A percentile compares a stretch with the other conserved stretches of the same genome.
phyloP scores from a whole-genome alignment of 2,888 invertebrate species.

The Rhagium mordax region DNA sequence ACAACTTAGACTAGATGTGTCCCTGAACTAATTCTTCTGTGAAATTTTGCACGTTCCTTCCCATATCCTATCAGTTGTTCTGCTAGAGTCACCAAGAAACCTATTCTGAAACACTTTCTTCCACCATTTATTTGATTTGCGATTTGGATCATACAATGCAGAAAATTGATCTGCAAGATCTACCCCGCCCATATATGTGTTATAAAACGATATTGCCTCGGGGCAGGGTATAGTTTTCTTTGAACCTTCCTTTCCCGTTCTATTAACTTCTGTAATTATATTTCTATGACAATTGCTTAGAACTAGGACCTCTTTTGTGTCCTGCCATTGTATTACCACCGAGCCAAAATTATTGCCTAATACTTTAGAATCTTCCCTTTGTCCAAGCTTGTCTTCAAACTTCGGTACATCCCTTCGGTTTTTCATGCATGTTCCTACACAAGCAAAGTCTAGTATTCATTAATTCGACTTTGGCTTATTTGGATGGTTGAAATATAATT shows the following conservation, averaged over 20 bases:
- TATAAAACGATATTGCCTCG: background rate
- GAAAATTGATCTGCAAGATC: background rate
- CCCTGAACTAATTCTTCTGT: too few species aligned
- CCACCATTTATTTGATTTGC: background rate
- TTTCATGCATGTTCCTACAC: background rate
- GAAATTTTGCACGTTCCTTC: too few species aligned
- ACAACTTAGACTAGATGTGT: too few species aligned
- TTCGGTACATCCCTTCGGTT: background rate
- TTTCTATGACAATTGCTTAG: background rate
- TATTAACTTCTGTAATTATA: background rate
- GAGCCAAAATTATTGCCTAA: background rate
- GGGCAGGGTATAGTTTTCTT: background rate
- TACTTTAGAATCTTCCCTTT: background rate
- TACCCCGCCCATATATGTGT: background rate
- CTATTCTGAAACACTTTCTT: background rate
- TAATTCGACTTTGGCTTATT: background rate
- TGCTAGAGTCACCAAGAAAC: background rate
- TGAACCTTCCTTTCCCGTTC: background rate
- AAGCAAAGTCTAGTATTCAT: background rate
- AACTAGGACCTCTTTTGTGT: background rate
- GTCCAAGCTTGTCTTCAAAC: background rate
- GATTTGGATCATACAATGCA: background rate
- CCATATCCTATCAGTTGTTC: background rate
- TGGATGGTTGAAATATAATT: background rate
- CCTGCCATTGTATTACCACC: background rate